Conservation (phyloP, 2,888 invertebrate species). For the Andrena dorsata region DNA sequence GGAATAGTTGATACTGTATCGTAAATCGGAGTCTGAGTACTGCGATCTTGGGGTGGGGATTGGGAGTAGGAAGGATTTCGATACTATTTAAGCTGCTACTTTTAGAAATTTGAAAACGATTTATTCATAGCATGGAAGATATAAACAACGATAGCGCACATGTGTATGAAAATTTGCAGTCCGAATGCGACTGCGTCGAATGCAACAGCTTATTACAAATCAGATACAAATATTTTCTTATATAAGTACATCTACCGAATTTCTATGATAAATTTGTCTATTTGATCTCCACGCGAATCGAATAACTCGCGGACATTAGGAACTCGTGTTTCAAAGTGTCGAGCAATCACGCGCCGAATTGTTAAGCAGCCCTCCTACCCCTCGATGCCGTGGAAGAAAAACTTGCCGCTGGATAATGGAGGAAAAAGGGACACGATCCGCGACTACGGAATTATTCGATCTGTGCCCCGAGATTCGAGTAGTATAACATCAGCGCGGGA, state of each 20-base stretch:
- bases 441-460: slow-evolving; percentile 64
- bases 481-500: slow-evolving; percentile 11
- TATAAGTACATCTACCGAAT: neutral
- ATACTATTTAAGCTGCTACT: no score
- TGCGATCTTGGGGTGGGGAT: no score
- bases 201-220: no score
- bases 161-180: no score
- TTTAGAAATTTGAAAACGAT: no score
- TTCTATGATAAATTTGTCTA: neutral
- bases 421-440: slow-evolving; percentile 38
- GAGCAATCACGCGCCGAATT: slow-evolving; percentile 37
- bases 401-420: slow-evolving; percentile 44
- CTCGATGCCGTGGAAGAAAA: slow-evolving; percentile 27
- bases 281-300: neutral
- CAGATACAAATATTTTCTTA: no score
- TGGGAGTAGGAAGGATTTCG: no score
- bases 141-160: no score
- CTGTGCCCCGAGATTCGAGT: slow-evolving; percentile 52
- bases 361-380: slow-evolving; percentile 25
- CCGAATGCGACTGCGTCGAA: no score
- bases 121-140: no score
- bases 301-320: neutral
- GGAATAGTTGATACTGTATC: no score
- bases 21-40: no score
- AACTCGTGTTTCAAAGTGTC: slow-evolving; percentile 21